Base-by-base conservation (phyloP, 2,113 vertebrate genomes). In the Delphinus delphis region DNA sequence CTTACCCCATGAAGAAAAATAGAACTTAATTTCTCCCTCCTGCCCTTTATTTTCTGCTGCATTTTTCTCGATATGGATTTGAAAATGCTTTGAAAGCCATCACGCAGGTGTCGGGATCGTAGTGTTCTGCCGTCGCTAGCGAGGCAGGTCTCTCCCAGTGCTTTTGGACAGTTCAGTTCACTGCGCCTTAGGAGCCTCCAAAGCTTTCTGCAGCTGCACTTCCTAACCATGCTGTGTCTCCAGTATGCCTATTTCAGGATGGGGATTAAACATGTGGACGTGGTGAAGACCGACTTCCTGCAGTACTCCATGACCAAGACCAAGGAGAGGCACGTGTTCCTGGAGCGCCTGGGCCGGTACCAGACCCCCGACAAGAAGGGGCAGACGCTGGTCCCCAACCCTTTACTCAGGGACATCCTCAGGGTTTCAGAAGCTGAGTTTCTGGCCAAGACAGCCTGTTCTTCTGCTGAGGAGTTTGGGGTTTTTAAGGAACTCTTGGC, bases 241-340 rank as follows among this genome's bases (percentile, higher is more conserved):
- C 98, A 99, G 99, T 99, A 99, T 21, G 99, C 98, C 2, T 99
- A 99, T 98, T 99, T 99, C 97, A 98, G 99, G 97, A 99, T 99
- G 99, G 99, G 99, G 1, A 70, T 99, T 53, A 98, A 87, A 91
- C 99, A 99, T 33, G 85, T 87, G 4, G 99, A 99, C 60, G 99
- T 99, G 95, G 98, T 99, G 85, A 99, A 98, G 95, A 98, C 98
- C 13, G 98, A 97, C 15, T 96, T 99, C 12, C 99, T 99, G 91
- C 98, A 97, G 63, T 96, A 95, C 90, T 70, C 99, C 2, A 80
- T 99, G n/a, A 97, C 97, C 1, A 99, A 99, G 96, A 98, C 99
- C 60, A 98, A 98, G 77, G 98, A 98, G 97, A 99, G 99, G 8
- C 99, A 99, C 87, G 67, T 97, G 82, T 99, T 99, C 98, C 97